These are phyloP conservation scores for Platalea minor DNA, from an alignment of 2,797 vertebrate genomes.

Conservation along the genomic window DNA sequence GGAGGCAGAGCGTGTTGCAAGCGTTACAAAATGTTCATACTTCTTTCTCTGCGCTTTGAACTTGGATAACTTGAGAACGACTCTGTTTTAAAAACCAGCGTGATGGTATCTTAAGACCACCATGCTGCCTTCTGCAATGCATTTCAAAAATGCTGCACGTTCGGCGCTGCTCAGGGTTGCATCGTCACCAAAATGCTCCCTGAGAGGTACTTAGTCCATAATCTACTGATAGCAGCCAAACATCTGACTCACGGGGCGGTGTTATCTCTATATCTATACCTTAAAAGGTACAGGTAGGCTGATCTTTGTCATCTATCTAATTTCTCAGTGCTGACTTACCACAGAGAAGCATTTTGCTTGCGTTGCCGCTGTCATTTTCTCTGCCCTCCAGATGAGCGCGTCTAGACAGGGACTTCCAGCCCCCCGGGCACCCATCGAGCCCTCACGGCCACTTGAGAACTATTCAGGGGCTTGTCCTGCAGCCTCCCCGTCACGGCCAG, in stretches of 20 bases:
- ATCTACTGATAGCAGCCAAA: not conserved
- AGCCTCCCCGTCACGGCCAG: not conserved
- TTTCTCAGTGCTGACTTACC: not conserved
- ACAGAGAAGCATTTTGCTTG: not conserved
- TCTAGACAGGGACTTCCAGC: not conserved
- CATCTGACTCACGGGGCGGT: not conserved
- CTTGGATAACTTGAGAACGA: not conserved
- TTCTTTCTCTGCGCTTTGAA: not conserved
- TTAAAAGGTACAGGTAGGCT: not conserved
- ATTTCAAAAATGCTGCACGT: rapidly evolving
- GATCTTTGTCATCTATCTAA: not conserved
- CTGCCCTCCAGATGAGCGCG: rapidly evolving
- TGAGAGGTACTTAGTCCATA: not conserved
- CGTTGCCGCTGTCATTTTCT: not conserved
- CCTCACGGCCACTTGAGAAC: not conserved
- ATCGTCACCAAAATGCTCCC: not conserved
- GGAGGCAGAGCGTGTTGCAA: not conserved
- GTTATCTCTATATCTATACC: not conserved
- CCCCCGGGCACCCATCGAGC: rapidly evolving
- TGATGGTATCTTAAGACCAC: not conserved
- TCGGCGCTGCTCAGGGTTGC: not conserved
- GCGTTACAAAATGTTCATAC: not conserved
- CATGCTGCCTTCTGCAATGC: not conserved
- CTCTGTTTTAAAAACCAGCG: not conserved
- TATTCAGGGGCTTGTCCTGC: not conserved